Percentiles rank a stretch among this genome's conserved stretches.
These are phyloP conservation scores for Tamias sibiricus DNA, from an alignment of 2,113 vertebrate genomes.

Conservation along the genomic window DNA sequence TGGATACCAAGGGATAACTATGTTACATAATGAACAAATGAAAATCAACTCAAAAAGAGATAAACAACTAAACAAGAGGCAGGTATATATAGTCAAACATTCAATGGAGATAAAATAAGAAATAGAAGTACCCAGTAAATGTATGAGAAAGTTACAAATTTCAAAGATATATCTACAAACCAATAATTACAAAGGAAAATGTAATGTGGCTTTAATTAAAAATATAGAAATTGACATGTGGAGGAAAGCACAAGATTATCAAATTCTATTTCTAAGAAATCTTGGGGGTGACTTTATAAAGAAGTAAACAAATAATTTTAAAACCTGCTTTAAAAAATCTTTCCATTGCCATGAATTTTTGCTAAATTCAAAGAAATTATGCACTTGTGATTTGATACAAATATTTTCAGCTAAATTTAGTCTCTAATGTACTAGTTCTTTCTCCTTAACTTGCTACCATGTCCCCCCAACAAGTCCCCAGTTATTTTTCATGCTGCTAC, in stretches of 20 bases:
- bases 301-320: conserved; percentile 47
- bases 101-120: not conserved
- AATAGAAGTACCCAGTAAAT: not conserved
- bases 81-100: not conserved
- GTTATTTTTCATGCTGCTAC: not conserved
- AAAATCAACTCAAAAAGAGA: not conserved
- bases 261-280: not conserved
- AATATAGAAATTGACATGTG: not conserved
- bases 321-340: not conserved
- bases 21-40: not conserved
- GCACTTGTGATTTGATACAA: not conserved
- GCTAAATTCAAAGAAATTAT: conserved; percentile 42
- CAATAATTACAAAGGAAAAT: not conserved
- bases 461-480: not conserved
- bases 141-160: not conserved
- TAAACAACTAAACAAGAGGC: not conserved
- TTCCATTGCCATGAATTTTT: conserved; percentile 45
- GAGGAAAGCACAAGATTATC: not conserved
- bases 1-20: too few relatives aligned
- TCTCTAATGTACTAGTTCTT: not conserved
- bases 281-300: conserved; percentile 52
- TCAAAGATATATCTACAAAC: not conserved
- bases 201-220: conserved; percentile 36
- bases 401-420: conserved; percentile 55
- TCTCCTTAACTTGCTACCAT: not conserved